A percentile compares a stretch with the other conserved stretches of the same genome.
Conservation (phyloP, 2,113 vertebrate genomes). For the cattle (Bos taurus) region ARS-UCD2.0 NC_037357.1:100357501-100358000, state of each 20-base stretch:
- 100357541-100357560: neutral
- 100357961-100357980: neutral
- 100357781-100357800: neutral
- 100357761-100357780: neutral
- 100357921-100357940: neutral
- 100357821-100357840: neutral
- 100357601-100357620: neutral
- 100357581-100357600: neutral
- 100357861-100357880: neutral
- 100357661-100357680: neutral
- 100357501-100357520: neutral
- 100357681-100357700: neutral
- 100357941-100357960: neutral
- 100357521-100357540: neutral
- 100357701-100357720: neutral
- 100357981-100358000: neutral
- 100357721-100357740: neutral
- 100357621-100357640: neutral
- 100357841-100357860: neutral
- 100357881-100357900: neutral
- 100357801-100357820: neutral
- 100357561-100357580: neutral
- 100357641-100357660: neutral
- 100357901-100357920: neutral
- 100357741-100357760: neutral